phyloP scores from a whole-genome alignment of 2,888 invertebrate species.

The Conops quadrifasciatus region DNA sequence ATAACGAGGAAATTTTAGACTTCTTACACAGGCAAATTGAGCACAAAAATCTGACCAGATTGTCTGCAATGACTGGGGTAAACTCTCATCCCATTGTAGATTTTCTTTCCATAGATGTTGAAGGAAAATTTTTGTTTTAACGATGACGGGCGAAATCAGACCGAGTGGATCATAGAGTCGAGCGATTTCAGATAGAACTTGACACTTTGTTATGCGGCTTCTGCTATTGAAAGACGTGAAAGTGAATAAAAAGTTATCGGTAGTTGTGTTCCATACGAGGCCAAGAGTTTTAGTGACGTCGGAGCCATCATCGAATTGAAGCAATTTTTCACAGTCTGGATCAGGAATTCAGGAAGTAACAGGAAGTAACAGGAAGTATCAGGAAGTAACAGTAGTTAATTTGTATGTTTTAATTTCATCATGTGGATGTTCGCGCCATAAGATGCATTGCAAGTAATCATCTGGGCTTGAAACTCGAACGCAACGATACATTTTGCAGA shows the following conservation, averaged over 20 bases:
- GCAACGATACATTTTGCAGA: conserved; percentile 44
- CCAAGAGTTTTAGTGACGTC: conserved; percentile 35
- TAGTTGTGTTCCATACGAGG: background rate
- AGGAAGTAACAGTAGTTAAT: conserved; percentile 36
- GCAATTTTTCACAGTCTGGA: background rate
- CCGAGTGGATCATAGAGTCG: conserved; percentile 11
- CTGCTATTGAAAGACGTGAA: background rate
- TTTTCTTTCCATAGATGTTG: conserved; percentile 20
- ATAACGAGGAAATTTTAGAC: background rate
- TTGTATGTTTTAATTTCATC: conserved; percentile 32
- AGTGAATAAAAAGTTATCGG: background rate
- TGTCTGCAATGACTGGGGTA: background rate
- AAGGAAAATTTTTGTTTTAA: conserved; percentile 9
- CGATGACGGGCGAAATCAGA: background rate
- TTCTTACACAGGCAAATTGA: background rate
- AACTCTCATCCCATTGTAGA: conserved; percentile 15
- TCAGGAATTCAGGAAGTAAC: conserved; percentile 36
- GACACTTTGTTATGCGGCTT: background rate
- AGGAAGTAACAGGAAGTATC: conserved; percentile 37
- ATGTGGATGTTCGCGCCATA: conserved; percentile 36
- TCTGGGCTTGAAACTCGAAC: conserved; percentile 37
- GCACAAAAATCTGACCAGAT: background rate
- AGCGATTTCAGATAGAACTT: conserved; percentile 1
- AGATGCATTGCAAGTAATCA: conserved; percentile 38
- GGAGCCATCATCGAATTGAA: conserved; percentile 31